phyloP scores from a whole-genome alignment of 2,888 invertebrate genomes.

The Brachypterus glaber region DNA sequence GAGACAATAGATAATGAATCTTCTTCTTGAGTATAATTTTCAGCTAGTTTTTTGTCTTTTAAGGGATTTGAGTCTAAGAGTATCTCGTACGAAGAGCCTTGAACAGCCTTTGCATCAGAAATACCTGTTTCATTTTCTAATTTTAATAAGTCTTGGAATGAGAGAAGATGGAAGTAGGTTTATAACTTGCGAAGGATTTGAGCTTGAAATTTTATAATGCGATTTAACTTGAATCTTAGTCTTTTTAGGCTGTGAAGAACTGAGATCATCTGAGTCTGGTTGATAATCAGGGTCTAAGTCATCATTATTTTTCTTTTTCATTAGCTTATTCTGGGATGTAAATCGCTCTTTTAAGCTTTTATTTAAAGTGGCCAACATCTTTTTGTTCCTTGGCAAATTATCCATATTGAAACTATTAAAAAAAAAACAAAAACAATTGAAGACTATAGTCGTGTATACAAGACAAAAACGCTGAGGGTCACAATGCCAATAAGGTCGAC shows the following conservation, averaged over 20 bases:
- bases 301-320: neutral
- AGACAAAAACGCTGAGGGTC: too few relatives aligned
- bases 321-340: too few relatives aligned
- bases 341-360: too few relatives aligned
- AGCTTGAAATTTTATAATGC: too few relatives aligned
- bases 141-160: too few relatives aligned
- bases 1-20: neutral
- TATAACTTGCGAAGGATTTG: too few relatives aligned
- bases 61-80: too few relatives aligned
- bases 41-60: neutral
- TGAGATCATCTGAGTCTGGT: neutral
- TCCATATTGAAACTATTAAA: neutral
- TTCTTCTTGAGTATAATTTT: too few relatives aligned
- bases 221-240: too few relatives aligned
- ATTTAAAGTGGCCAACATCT: neutral
- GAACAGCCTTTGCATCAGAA: neutral
- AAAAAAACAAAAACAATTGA: neutral
- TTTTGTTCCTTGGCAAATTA: neutral
- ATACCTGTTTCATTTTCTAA: neutral
- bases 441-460: too few relatives aligned
- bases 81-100: neutral
- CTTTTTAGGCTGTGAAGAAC: neutral
- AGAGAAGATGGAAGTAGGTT: neutral
- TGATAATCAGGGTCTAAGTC: neutral
- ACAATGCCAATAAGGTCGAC: too few relatives aligned